Conservation (phyloP, 1,140 invertebrate genomes). For the Dendrolimus punctatus region DNA sequence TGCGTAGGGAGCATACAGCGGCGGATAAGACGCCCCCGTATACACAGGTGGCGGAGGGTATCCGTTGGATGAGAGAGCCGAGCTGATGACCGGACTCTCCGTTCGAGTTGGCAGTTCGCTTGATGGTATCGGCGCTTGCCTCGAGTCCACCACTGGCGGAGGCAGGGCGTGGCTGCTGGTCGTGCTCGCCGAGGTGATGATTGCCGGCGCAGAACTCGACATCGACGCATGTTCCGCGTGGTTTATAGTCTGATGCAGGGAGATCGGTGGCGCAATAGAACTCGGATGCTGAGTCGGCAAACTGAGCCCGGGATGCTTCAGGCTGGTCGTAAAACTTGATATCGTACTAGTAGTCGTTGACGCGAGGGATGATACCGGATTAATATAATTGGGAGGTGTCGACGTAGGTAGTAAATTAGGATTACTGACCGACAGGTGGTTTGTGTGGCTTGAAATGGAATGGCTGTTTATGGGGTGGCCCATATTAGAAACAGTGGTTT, state of each 20-base stretch:
- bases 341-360: slow-evolving; percentile 36
- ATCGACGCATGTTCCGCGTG: slow-evolving; percentile 35
- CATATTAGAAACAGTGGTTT: slow-evolving; percentile 30
- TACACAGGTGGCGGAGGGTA: slow-evolving; percentile 65
- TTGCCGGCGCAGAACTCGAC: slow-evolving; percentile 30
- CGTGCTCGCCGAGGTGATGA: slow-evolving; percentile 27
- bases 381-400: slow-evolving; percentile 39
- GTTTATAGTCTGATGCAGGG: slow-evolving; percentile 36
- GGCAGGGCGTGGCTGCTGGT: slow-evolving; percentile 30
- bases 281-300: slow-evolving; percentile 26
- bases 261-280: slow-evolving; percentile 29
- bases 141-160: slow-evolving; percentile 39
- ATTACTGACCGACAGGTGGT: slow-evolving; percentile 36
- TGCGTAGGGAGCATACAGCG: slow-evolving; percentile 82
- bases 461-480: slow-evolving; percentile 50
- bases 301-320: slow-evolving; percentile 46
- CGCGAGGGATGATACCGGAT: slow-evolving; percentile 30
- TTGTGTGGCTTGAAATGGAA: slow-evolving; percentile 46
- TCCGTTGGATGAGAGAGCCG: slow-evolving; percentile 41
- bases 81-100: slow-evolving; percentile 31
- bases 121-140: slow-evolving; percentile 31
- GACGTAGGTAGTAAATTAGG: slow-evolving; percentile 36
- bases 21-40: slow-evolving; percentile 77
- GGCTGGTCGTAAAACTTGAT: slow-evolving; percentile 26
- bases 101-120: slow-evolving; percentile 32